phyloP scores from a whole-genome alignment of 2,888 invertebrate species.

The Cremastobaeus sp. region DNA sequence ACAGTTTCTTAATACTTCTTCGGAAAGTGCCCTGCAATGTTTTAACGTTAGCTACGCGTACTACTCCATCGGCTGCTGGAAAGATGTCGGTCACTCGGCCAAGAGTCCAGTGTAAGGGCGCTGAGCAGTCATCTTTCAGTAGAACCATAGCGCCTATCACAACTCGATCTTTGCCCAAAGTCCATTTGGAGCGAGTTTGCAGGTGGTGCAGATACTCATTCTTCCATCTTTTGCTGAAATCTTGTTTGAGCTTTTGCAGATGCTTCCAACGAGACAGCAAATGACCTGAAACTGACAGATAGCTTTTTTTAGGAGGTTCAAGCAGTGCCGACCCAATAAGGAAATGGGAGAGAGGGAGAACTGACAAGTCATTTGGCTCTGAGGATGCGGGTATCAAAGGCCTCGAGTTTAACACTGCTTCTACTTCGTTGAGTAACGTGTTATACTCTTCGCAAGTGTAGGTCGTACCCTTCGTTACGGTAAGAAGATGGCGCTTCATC shows the following conservation, averaged over 20 bases:
- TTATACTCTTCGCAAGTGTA: conserved; percentile 7
- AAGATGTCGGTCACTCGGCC: not conserved
- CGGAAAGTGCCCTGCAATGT: conserved; percentile 2
- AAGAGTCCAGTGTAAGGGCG: conserved; percentile 5
- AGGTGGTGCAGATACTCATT: conserved; percentile 22
- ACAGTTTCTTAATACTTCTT: conserved; percentile 9
- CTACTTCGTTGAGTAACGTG: conserved; percentile 54
- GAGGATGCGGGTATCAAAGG: conserved; percentile 50
- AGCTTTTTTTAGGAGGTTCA: conserved; percentile 9
- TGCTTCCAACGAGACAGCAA: conserved; percentile 13
- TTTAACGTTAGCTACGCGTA: conserved; percentile 10
- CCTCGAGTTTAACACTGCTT: conserved; percentile 55
- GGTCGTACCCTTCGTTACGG: not conserved
- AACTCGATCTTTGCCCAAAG: not conserved
- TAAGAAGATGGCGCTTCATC: conserved; percentile 1
- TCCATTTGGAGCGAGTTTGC: conserved; percentile 20
- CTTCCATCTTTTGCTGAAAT: conserved; percentile 14
- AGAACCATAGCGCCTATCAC: conserved; percentile 1
- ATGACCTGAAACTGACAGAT: conserved; percentile 2
- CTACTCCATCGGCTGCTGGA: conserved; percentile 1
- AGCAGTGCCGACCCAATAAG: conserved; percentile 38
- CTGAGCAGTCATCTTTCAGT: not conserved
- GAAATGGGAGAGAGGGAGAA: conserved; percentile 68
- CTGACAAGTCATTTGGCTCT: conserved; percentile 48
- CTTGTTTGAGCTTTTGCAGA: conserved; percentile 5